Evolutionary conservation across 64 coral and sea anemone genomes (phyloP), one percentile per base, ranked within the genome.

Genomic region (Montipora capricornis): DNA sequence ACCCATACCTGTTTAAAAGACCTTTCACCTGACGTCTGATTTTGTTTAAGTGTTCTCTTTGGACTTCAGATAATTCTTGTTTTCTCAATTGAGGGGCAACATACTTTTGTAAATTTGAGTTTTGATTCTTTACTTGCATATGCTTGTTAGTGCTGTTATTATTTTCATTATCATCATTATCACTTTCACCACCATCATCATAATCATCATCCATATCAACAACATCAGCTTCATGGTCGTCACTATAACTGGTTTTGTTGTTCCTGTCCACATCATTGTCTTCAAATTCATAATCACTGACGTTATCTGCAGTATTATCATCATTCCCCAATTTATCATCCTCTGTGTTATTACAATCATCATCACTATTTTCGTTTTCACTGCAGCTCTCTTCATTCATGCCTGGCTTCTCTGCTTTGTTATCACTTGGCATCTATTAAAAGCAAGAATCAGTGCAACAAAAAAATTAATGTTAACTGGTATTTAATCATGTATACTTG

Each of bases 1-100:
- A 64, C 13, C 9, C 4, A 19, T 96, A 96, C 98, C 90, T 94
- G 92, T 99, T 99, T 11, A 99, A 87, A 67, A 96, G 92, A 46
- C 98, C 98, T 58, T 99, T 99, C 14, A 99, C 73, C 91, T 96
- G 95, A 7, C 75, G 84, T 87, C 52, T 92, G n/a, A 96, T 55
- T 89, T 80, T 92, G 68, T 94, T 68, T 15, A 96, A 67, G n/a
- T 89, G 83, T 89, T 99, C 88, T 77, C 61, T 78, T 11, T 94
- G 80, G 5, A 12, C 50, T 60, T 75, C 80, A 70, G 37, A 80
- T 8, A 46, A 89, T 15, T 45, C 62, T 49, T 94, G 84, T n/a
- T 24, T 80, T 69, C 98, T 89, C 50, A 96, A 74, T 85, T 99
- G 98, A 19, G 98, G 98, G 5, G 95, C 95, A 55, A 99, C 15